Base-by-base conservation (phyloP, 2,797 vertebrate species). In the Dicrostonyx torquatus region DNA sequence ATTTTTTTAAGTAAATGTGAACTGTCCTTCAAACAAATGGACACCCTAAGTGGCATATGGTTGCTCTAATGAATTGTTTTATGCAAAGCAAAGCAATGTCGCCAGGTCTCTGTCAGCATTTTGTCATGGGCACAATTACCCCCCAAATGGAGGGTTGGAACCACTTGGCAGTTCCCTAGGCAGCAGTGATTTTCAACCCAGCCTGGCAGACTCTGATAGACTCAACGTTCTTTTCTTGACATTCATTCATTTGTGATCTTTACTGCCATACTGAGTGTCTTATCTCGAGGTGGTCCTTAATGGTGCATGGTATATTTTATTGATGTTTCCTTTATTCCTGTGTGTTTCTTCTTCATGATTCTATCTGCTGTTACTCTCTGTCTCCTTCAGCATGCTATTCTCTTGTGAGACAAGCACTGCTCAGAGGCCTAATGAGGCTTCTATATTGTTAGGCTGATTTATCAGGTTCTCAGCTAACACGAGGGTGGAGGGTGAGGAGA, bases 241-340 rank as follows among this genome's bases (percentile, higher is more conserved):
- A 86, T 95, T 48, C 93, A 91, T 96, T 97, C 90, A 94, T 95
- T 95, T 90, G 90, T 94, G 92, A 95, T 96, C 93, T 92, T 94
- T 91, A 92, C 86, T 76, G 50, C 43, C 82, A 87, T 43, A 72
- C 89, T 79, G 31, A 0, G 95, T 0, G 76, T 88, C 95, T 68
- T 34, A 97, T 96, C 96, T 97, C n/a, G 24, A 50, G 72, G 95
- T 93, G 89, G 96, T 60, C 94, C 95, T 96, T 97, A 98, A 98
- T 90, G 96, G 91, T 22, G 66, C 91, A 75, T 94, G 96, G 97
- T 97, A 97, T 97, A 97, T 98, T 97, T 97, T 97, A 97, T 94
- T 94, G 95, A 95, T 93, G 45, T 84, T 96, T 94, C 97, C 95
- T 78, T 75, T 43, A 77, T 92, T 97, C 64, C 88, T 43, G 92